Evolutionary conservation across 2,888 invertebrate species (phyloP).

Genomic region (Drosophila flavopinicola): DNA sequence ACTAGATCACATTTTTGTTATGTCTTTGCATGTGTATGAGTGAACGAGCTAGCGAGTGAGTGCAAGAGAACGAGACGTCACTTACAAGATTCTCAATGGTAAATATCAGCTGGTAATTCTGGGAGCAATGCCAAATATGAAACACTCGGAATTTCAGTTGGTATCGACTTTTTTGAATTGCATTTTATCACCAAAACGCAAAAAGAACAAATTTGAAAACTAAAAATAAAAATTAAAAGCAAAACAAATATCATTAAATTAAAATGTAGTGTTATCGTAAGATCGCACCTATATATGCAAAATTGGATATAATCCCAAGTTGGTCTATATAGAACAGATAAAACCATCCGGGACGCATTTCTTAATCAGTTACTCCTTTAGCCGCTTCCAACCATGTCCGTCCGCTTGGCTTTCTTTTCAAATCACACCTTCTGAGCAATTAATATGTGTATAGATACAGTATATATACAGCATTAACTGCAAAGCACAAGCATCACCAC

Average conservation of each 20-base stretch:
- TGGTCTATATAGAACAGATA: conserved; percentile 37
- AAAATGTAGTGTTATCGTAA: conserved; percentile 5
- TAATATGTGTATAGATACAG: conserved; percentile 17
- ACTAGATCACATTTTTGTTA: conserved; percentile 2
- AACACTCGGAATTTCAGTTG: conserved; percentile 93
- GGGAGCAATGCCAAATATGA: conserved; percentile 87
- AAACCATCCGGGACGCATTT: no score
- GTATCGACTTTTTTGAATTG: conserved; percentile 87
- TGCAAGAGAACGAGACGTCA: conserved; percentile 44
- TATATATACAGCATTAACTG: conserved; percentile 23
- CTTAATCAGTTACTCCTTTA: neutral
- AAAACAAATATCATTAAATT: conserved; percentile 7
- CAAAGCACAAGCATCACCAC: conserved; percentile 16
- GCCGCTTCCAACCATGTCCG: conserved; percentile 10
- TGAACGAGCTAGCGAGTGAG: conserved; percentile 24
- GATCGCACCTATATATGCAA: conserved; percentile 64
- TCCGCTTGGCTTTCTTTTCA: conserved; percentile 7
- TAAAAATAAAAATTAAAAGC: conserved; percentile 9
- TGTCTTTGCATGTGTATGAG: conserved; percentile 17
- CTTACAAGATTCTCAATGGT: conserved; percentile 85
- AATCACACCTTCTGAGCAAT: conserved; percentile 1
- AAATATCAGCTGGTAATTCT: conserved; percentile 99
- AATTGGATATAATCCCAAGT: conserved; percentile 58
- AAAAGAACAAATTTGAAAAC: conserved; percentile 14
- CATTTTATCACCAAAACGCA: conserved; percentile 75